phyloP scores from a whole-genome alignment of 2,888 invertebrate genomes.

The Urechis unicinctus region DNA sequence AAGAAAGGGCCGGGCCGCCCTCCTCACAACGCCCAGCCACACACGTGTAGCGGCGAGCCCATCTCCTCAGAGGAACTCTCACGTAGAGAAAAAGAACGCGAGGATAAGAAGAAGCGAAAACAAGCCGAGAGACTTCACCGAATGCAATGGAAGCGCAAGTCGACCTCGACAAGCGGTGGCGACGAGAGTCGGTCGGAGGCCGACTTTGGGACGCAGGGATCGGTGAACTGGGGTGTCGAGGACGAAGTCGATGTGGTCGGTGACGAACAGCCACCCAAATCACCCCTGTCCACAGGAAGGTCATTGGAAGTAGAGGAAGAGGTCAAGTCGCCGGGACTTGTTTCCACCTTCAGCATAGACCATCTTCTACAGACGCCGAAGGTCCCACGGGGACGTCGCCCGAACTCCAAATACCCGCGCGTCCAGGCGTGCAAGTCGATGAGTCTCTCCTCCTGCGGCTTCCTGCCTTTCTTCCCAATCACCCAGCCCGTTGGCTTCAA shows the following conservation, averaged over 20 bases:
- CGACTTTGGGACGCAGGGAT: background rate
- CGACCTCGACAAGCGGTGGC: background rate
- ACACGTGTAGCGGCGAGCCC: conserved; percentile 94
- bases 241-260: background rate
- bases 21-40: conserved; percentile 96
- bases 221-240: too few relatives aligned
- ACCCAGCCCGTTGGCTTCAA: background rate
- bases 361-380: conserved; percentile 51
- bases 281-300: background rate
- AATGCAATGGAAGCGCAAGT: background rate
- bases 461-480: background rate
- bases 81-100: conserved; percentile 45
- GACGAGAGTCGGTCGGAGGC: background rate
- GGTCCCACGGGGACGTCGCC: conserved; percentile 52
- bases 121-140: conserved; percentile 71
- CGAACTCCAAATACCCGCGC: conserved; percentile 54
- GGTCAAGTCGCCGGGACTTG: background rate
- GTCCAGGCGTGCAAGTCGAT: conserved; percentile 54
- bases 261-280: background rate
- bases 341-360: conserved; percentile 50
- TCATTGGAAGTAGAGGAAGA: background rate
- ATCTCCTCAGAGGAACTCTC: conserved; percentile 70
- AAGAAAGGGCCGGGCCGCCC: conserved; percentile 97
- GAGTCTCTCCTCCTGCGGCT: conserved; percentile 39
- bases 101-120: conserved; percentile 67